Evolutionary conservation across 2,797 vertebrate genomes (phyloP), one percentile per base, ranked within the genome.

Genomic region (Sardinella longiceps): DNA sequence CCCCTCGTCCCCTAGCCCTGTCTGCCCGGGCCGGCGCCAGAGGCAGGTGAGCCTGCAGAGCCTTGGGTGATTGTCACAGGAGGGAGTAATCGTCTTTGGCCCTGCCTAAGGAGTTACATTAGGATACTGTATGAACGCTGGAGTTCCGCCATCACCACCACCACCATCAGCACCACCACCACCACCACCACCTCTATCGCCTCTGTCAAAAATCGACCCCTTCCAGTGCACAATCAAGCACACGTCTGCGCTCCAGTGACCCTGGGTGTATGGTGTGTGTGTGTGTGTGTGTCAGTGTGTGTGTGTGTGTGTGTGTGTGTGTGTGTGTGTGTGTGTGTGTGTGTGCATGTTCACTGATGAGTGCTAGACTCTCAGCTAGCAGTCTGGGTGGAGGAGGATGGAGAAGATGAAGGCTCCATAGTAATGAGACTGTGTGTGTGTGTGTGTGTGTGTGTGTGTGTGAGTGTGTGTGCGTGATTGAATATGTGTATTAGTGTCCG

Each of bases 191-290:
- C 56, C n/a, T 10, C 0, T 7, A 10, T 1, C 14, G 2, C 53
- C 53, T n/a, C 53, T n/a, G 6, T 10, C 56, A 25, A n/a, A 7
- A 74, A 39, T 74, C 15, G 33, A 37, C 15, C 70, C 18, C 70
- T 77, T 77, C 18, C 15, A 77, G 37, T 20, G 70, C 70, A 77
- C 70, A 77, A 77, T 77, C 70, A 77, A 39, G 70, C 33, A 1
- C 6, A 33, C 15, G 3, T 37, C 30, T 33, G 15, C 33, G 66
- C 33, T 2, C 33, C 70, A 77, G 11, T 70, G 30, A 28, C 1
- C 63, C 63, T 28, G 63, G 15, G 28, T 70, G 63, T 70, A 11
- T 70, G 63, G 63, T 66, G 25, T 66, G 28, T 30, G 25, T 66
- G 28, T 33, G n/a, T 33, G 60, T 12, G 60, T 14, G 60, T 28